Evolutionary conservation across 2,113 vertebrate genomes (phyloP).

Genomic region (Terrapene triunguis): DNA sequence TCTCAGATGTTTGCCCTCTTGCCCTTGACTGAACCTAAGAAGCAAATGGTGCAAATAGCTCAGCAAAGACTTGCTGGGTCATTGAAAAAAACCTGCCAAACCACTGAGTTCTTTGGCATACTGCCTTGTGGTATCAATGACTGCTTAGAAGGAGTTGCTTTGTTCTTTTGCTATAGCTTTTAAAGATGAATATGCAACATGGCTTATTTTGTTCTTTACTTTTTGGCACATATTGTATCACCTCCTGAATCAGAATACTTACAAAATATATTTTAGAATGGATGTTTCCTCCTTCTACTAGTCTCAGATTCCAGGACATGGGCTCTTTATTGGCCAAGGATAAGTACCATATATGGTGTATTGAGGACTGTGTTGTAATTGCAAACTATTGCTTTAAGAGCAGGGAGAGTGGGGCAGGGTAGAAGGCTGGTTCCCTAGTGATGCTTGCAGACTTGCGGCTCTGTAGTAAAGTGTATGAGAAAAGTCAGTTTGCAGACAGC

Average conservation of each 20-base stretch:
- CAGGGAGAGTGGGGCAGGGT: neutral
- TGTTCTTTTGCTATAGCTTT: neutral
- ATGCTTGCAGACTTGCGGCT: neutral
- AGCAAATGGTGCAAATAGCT: constrained; percentile 17
- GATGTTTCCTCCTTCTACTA: neutral
- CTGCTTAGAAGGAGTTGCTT: neutral
- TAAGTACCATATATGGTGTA: neutral
- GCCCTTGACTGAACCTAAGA: constrained; percentile 5
- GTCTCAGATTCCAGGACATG: neutral
- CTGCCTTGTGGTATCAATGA: neutral
- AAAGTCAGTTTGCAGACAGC: neutral
- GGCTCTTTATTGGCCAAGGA: neutral
- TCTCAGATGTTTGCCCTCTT: neutral
- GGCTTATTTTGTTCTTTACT: neutral
- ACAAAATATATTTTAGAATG: neutral
- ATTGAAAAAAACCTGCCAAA: neutral
- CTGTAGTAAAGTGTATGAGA: neutral
- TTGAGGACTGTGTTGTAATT: neutral
- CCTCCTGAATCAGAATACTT: neutral
- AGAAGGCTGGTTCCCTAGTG: neutral
- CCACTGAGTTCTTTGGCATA: neutral
- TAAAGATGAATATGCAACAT: neutral
- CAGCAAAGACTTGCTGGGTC: neutral
- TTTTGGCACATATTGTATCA: neutral
- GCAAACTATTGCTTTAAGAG: neutral